Conservation (phyloP, 2,797 vertebrate species). For the Danio tinwini region DNA sequence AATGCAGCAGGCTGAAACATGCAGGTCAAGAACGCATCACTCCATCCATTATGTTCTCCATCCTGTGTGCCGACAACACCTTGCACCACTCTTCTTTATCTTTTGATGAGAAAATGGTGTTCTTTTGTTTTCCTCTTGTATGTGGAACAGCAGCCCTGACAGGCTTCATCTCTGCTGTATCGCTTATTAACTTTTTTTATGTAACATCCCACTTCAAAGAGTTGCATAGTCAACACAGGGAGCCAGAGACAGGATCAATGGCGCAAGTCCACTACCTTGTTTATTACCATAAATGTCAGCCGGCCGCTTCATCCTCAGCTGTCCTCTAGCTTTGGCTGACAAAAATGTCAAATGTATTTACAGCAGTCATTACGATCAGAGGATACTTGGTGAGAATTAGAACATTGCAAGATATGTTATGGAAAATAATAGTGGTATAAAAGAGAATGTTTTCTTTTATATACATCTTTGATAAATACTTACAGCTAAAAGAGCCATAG, state of each 20-base stretch:
- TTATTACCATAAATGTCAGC: constrained; percentile 86
- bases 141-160: constrained; percentile 46
- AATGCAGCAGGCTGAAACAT: constrained; percentile 57
- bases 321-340: constrained; percentile 70
- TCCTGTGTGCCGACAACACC: constrained; percentile 64
- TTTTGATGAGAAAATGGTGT: constrained; percentile 70
- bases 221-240: constrained; percentile 78
- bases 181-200: constrained; percentile 75
- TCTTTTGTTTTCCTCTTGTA: constrained; percentile 64
- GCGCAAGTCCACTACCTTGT: constrained; percentile 67
- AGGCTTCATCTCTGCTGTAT: constrained; percentile 43
- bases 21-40: constrained; percentile 68
- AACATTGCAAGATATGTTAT: not conserved
- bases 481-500: not conserved
- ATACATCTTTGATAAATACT: constrained; percentile 4
- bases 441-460: constrained; percentile 11
- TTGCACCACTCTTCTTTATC: constrained; percentile 56
- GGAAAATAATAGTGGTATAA: not conserved
- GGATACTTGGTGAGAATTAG: constrained; percentile 20
- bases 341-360: constrained; percentile 80
- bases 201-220: constrained; percentile 73
- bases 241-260: constrained; percentile 76
- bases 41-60: constrained; percentile 58
- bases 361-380: constrained; percentile 65
- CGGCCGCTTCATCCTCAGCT: constrained; percentile 74